A percentile compares a stretch with the other conserved stretches of the same genome.
These are phyloP conservation scores for Megalurothrips usitatus DNA, from an alignment of 2,888 invertebrate species.

Conservation along the genomic window DNA sequence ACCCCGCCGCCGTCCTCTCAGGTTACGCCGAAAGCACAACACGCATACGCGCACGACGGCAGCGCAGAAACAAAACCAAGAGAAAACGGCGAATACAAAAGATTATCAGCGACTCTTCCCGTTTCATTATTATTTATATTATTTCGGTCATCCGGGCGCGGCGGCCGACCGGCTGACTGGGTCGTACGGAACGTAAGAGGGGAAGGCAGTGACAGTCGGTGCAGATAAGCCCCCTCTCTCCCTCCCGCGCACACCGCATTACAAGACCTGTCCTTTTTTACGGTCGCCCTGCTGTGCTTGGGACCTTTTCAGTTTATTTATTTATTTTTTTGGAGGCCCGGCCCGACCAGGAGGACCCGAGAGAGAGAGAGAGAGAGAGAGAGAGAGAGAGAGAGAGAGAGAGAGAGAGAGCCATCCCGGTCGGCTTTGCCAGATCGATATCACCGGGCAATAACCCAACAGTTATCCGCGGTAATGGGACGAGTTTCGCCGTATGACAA, in stretches of 20 bases:
- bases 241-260: not conserved
- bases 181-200: conserved; percentile 5
- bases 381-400: too few relatives aligned
- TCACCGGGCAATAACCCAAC: conserved; percentile 6
- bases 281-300: too few relatives aligned
- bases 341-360: too few relatives aligned
- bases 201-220: not conserved
- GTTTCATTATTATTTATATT: not conserved
- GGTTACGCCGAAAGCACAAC: not conserved
- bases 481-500: not conserved
- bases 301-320: not conserved
- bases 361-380: too few relatives aligned
- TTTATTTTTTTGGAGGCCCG: not conserved
- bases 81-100: not conserved
- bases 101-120: not conserved
- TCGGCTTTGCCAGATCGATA: not conserved
- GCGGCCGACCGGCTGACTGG: too few relatives aligned
- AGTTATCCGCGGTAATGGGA: conserved; percentile 1
- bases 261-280: not conserved
- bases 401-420: too few relatives aligned
- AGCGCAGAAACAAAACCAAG: not conserved
- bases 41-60: not conserved
- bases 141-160: not conserved
- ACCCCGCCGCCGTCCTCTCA: not conserved
- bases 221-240: not conserved